These are phyloP conservation scores for Cataglyphis altisquamis DNA, from an alignment of 2,888 invertebrate genomes.

Conservation along the genomic window DNA sequence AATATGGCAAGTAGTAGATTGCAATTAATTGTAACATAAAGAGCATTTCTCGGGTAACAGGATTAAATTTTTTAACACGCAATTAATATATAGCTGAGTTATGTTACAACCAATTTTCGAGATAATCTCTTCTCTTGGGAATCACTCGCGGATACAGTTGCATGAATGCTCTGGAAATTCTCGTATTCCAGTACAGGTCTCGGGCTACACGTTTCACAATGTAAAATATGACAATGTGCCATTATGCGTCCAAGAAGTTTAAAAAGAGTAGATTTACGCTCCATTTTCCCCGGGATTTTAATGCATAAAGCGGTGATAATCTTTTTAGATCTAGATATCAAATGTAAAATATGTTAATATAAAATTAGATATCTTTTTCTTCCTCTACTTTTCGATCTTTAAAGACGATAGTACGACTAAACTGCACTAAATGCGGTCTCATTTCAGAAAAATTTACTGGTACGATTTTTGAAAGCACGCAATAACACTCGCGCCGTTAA, in stretches of 20 bases:
- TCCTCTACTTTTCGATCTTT: neutral
- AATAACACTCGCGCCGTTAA: neutral
- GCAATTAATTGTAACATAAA: slow-evolving; percentile 10
- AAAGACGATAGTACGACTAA: neutral
- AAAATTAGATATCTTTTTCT: slow-evolving; percentile 2
- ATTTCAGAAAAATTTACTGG: neutral
- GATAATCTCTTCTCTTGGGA: slow-evolving; percentile 48
- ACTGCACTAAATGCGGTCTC: neutral
- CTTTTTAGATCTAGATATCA: slow-evolving; percentile 1
- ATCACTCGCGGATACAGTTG: slow-evolving; percentile 51
- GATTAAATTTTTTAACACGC: slow-evolving; percentile 41
- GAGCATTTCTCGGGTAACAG: slow-evolving; percentile 19
- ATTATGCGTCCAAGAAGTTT: slow-evolving; percentile 41
- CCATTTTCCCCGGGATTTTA: slow-evolving; percentile 9
- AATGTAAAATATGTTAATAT: neutral
- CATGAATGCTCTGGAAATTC: slow-evolving; percentile 46
- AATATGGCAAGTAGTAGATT: neutral
- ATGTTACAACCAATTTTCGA: slow-evolving; percentile 54
- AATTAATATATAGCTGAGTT: slow-evolving; percentile 46
- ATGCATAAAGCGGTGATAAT: slow-evolving; percentile 17
- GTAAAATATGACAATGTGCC: slow-evolving; percentile 43
- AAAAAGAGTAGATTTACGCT: slow-evolving; percentile 19
- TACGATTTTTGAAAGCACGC: neutral
- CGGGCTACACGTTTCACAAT: slow-evolving; percentile 36
- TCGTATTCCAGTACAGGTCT: slow-evolving; percentile 40